phyloP scores from a whole-genome alignment of 2,888 invertebrate species.

The Troides oblongomaculatus region DNA sequence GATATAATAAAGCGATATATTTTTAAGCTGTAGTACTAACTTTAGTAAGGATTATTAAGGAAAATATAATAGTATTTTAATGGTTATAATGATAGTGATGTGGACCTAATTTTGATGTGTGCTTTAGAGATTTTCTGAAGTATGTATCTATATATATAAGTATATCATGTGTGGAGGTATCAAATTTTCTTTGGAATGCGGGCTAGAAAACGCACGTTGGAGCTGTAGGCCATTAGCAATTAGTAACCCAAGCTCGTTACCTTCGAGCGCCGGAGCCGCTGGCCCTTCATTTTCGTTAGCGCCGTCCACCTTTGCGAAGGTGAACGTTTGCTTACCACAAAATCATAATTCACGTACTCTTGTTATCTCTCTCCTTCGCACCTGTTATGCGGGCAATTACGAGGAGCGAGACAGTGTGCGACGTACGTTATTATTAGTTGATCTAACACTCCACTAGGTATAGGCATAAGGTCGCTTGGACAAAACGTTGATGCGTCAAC shows the following conservation, averaged over 20 bases:
- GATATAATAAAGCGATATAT: too few relatives aligned
- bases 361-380: slow-evolving; percentile 53
- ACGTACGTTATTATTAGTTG: slow-evolving; percentile 66
- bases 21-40: too few relatives aligned
- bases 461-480: slow-evolving; percentile 69
- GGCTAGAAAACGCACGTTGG: slow-evolving; percentile 32
- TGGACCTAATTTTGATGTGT: too few relatives aligned
- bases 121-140: slow-evolving; percentile 1
- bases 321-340: slow-evolving; percentile 53
- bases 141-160: not conserved
- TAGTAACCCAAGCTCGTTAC: slow-evolving; percentile 63
- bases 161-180: not conserved
- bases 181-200: slow-evolving; percentile 11
- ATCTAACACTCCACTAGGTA: slow-evolving; percentile 61
- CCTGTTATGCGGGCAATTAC: slow-evolving; percentile 44
- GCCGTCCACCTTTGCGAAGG: slow-evolving; percentile 72
- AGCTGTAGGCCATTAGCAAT: slow-evolving; percentile 56
- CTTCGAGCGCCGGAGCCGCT: slow-evolving; percentile 67
- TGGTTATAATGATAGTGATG: too few relatives aligned
- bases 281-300: slow-evolving; percentile 79
- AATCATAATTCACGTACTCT: slow-evolving; percentile 53
- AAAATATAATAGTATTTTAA: too few relatives aligned
- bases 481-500: slow-evolving; percentile 78
- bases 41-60: too few relatives aligned
- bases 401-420: slow-evolving; percentile 62